Evolutionary conservation across 2,797 vertebrate species (phyloP).

Genomic region (Mus spretus): DNA sequence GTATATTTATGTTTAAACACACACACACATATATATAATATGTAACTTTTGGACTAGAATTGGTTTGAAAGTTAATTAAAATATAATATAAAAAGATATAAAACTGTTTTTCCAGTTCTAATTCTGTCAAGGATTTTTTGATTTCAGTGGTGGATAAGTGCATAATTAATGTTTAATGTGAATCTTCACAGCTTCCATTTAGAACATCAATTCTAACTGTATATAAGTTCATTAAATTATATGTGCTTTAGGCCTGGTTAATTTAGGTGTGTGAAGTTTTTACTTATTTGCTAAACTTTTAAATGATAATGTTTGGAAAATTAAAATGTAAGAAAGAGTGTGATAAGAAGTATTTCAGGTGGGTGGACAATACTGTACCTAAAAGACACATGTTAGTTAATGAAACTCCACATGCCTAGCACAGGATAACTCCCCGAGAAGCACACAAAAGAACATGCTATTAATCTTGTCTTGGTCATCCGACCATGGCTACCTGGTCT

Average conservation of each 20-base stretch:
- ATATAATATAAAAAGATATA: background rate
- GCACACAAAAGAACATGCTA: background rate
- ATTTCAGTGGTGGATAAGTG: background rate
- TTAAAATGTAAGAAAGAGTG: background rate
- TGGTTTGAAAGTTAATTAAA: background rate
- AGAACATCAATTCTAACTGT: background rate
- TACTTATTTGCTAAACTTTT: background rate
- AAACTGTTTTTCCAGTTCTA: background rate
- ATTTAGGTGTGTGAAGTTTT: background rate
- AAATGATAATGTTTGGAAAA: background rate
- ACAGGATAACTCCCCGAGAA: background rate
- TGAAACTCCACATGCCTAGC: background rate
- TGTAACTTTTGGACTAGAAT: background rate
- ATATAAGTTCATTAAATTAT: background rate
- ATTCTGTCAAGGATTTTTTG: background rate
- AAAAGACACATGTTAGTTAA: background rate
- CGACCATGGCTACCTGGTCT: background rate
- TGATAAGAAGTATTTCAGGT: background rate
- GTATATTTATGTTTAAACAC: background rate
- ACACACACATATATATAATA: too few species aligned
- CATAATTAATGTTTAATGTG: background rate
- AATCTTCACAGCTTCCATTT: background rate
- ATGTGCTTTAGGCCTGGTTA: background rate
- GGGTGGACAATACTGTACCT: background rate
- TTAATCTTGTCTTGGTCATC: background rate